Evolutionary conservation across 2,113 vertebrate genomes (phyloP).

Genomic region (Sinocyclocheilus anshuiensis): DNA sequence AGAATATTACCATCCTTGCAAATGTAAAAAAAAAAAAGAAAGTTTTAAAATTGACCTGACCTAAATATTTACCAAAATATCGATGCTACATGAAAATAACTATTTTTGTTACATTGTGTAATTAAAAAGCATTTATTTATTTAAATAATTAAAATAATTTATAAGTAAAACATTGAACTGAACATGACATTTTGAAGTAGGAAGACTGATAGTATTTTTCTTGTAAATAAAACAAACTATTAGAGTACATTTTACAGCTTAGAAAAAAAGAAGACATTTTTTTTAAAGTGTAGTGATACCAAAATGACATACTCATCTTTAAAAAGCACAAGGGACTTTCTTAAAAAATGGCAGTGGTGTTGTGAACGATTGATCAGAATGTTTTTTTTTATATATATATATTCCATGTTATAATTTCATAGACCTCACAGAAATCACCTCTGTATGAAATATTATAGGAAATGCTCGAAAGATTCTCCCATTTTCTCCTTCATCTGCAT

Average conservation of each 20-base stretch:
- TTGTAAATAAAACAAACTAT: neutral
- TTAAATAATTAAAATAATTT: too few species aligned
- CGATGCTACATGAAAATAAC: neutral
- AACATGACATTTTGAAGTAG: neutral
- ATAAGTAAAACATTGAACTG: neutral
- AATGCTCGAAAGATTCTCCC: neutral
- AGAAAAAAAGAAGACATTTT: too few species aligned
- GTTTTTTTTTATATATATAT: neutral
- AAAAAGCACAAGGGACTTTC: neutral
- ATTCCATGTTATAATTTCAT: neutral
- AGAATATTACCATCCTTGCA: neutral
- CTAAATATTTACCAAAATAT: neutral
- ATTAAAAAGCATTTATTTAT: too few species aligned
- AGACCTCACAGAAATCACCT: neutral
- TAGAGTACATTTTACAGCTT: too few species aligned
- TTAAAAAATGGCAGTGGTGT: neutral
- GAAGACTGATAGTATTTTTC: neutral
- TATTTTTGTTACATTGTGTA: neutral
- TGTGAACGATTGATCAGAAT: neutral
- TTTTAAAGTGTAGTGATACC: neutral
- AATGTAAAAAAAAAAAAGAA: too few species aligned
- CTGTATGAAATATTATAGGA: neutral
- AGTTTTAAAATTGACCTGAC: neutral
- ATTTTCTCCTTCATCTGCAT: constrained; percentile 1
- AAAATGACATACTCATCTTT: neutral